A percentile compares a stretch with the other conserved stretches of the same genome.
Evolutionary conservation across 2,888 invertebrate genomes (phyloP).

Genomic region (Allolobophora icterica): DNA sequence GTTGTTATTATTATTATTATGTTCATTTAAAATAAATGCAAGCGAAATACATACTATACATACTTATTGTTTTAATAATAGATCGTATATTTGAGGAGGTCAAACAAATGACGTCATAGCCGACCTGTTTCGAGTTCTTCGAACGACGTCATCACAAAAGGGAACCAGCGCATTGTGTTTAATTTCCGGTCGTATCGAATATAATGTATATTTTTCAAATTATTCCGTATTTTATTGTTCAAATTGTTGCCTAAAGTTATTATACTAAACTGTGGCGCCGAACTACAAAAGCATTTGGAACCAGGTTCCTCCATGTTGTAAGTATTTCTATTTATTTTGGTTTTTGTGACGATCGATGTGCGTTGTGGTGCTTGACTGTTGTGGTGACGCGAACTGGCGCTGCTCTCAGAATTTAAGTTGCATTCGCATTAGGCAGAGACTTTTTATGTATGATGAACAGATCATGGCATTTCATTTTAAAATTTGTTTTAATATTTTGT

Average conservation of each 20-base stretch:
- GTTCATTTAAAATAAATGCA: background rate
- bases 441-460: background rate
- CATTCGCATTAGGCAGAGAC: background rate
- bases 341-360: background rate
- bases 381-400: slow-evolving; percentile 6
- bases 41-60: background rate
- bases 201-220: slow-evolving; percentile 12
- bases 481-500: background rate
- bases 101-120: background rate
- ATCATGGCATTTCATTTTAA: background rate
- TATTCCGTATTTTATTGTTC: slow-evolving; percentile 2
- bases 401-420: background rate
- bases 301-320: background rate
- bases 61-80: background rate
- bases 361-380: background rate
- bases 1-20: too few relatives aligned
- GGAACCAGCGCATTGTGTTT: background rate
- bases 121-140: background rate
- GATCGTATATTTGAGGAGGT: background rate
- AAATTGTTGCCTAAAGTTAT: slow-evolving; percentile 17
- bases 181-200: background rate
- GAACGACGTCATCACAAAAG: slow-evolving; percentile 3
- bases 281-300: background rate
- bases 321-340: background rate
- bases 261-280: background rate